Base-by-base conservation (phyloP, 2,113 vertebrate species). In the Dryoscopus gambensis region DNA sequence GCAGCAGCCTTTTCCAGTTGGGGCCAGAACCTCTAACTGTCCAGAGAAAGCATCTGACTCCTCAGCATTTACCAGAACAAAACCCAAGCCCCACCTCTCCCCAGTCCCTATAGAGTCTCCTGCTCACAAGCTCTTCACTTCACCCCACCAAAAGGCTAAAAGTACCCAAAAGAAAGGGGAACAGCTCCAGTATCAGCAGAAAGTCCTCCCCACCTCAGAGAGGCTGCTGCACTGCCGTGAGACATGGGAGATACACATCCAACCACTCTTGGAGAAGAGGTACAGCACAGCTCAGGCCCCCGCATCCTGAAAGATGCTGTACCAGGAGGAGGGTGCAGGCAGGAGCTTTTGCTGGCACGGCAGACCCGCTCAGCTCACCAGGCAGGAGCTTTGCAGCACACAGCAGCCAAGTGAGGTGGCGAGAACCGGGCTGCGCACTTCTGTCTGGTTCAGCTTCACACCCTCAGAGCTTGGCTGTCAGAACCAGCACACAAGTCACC, bases 191-290 rank as follows among this genome's bases (percentile, higher is more conserved):
- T 4, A 33, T 5, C 14, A 53, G 20, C 39, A 50, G 8, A 44
- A 68, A 56, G 27, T 53, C 53, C 35, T 25, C 50, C 59, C 46
- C 25, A 31, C 30, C 37, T 59, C 78, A 30, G 15, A 46, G 24
- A 42, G 33, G 82, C 46, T 47, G 37, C 18, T 28, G 17, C 47
- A 17, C 59, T 47, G 12, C 33, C 33, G 15, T 40, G 6, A 40
- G n/a, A 39, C 0, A 8, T 44, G 19, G 16, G 13, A 67, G 27
- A 50, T 3, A 7, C 1, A 0, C 5, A 6, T 47, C 31, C 83
- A 50, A 2, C 15, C 5, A 2, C 18, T 42, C 46, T 47, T 60
- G 77, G 46, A 47, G 55, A 40, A 55, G 14, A 83, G 25, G 25
- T 4, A 15, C 19, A 40, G 64, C 63, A 20, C 49, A 73, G 49